A percentile compares a stretch with the other conserved stretches of the same genome.
Conservation (phyloP, 2,797 vertebrate species). For the Alosa sapidissima region DNA sequence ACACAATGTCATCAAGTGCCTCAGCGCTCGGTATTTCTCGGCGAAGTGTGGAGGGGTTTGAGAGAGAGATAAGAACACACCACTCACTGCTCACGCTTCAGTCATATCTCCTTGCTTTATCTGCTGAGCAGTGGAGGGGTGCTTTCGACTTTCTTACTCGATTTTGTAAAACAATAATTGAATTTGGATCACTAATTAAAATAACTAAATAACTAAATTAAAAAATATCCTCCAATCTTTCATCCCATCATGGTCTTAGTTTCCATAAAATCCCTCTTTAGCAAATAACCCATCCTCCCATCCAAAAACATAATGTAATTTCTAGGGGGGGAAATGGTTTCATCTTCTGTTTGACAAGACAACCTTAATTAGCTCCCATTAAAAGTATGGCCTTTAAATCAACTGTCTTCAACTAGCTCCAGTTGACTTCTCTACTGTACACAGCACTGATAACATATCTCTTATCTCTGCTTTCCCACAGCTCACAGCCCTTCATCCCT, state of each 20-base stretch:
- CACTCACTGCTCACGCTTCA: background rate
- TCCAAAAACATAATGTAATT: background rate
- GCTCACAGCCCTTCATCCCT: too few species aligned
- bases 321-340: background rate
- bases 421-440: background rate
- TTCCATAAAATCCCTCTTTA: too few species aligned
- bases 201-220: background rate
- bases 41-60: background rate
- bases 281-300: background rate
- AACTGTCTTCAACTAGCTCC: background rate
- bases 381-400: background rate
- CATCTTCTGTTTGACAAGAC: background rate
- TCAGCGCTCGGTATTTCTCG: background rate
- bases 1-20: constrained; percentile 23
- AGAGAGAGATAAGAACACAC: background rate
- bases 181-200: background rate
- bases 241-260: background rate
- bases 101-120: background rate
- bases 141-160: background rate
- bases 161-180: background rate
- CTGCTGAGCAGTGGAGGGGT: background rate
- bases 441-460: too few species aligned
- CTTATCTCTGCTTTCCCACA: too few species aligned
- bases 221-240: background rate
- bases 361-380: background rate